Percentiles rank a stretch among this genome's conserved stretches.
phyloP scores from a whole-genome alignment of 2,113 vertebrate species.

The Dolichotis patagonum region DNA sequence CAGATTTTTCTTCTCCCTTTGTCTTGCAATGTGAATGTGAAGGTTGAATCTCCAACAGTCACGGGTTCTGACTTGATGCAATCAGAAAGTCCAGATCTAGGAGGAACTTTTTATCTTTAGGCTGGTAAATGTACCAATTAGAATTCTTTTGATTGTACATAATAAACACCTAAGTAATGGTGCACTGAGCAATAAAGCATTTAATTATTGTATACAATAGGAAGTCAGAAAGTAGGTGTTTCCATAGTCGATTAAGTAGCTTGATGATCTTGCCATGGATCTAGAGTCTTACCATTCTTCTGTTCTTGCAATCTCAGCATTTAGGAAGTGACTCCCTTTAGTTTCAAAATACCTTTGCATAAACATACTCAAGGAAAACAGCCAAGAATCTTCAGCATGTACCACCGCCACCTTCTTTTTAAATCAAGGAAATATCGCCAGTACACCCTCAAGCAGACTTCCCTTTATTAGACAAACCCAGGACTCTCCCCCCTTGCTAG shows the following conservation, averaged over 20 bases:
- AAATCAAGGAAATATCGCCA: neutral
- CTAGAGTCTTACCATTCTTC: neutral
- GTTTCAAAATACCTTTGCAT: neutral
- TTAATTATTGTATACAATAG: neutral
- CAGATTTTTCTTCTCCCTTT: neutral
- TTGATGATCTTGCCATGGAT: neutral
- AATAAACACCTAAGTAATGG: neutral
- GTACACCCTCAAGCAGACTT: neutral
- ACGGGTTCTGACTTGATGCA: neutral
- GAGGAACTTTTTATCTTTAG: neutral
- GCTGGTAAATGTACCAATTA: neutral
- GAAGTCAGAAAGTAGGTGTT: neutral
- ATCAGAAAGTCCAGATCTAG: neutral
- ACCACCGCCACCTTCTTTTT: neutral
- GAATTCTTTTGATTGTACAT: neutral
- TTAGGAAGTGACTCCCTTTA: neutral
- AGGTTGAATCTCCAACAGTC: neutral
- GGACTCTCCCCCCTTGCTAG: neutral
- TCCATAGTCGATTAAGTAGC: neutral
- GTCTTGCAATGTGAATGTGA: neutral
- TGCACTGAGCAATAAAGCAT: neutral
- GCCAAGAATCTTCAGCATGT: neutral
- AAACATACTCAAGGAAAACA: neutral
- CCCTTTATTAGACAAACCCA: neutral
- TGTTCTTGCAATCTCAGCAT: neutral